These are phyloP conservation scores for Pectinophora gossypiella DNA, from an alignment of 1,140 invertebrate species.

Conservation along the genomic window DNA sequence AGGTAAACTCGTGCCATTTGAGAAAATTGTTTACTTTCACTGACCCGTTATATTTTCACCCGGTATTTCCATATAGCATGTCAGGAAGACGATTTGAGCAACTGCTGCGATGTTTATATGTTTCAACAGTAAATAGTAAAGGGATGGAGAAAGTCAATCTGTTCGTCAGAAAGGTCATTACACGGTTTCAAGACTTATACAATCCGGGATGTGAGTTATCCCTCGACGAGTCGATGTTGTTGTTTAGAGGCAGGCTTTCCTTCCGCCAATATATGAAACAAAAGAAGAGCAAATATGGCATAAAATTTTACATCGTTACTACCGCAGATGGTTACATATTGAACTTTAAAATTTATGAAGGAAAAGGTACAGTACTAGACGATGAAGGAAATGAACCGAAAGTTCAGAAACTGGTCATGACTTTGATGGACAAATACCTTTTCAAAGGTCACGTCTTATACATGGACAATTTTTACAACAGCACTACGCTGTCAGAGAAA, in stretches of 20 bases:
- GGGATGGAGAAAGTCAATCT: neutral
- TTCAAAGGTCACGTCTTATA: slow-evolving; percentile 21
- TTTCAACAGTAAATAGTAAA: neutral
- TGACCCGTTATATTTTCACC: neutral
- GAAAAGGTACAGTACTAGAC: too few species aligned
- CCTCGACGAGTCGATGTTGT: neutral
- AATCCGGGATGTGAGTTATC: neutral
- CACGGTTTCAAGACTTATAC: neutral
- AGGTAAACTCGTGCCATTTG: neutral
- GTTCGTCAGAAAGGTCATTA: neutral
- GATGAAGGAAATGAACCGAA: neutral
- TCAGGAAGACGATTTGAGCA: too few species aligned
- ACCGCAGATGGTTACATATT: neutral
- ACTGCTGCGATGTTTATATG: neutral
- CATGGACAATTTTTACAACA: slow-evolving; percentile 30
- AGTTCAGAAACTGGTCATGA: neutral
- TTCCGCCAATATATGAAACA: neutral
- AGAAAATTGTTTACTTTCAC: slow-evolving; percentile 1
- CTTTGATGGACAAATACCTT: neutral
- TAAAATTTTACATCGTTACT: too few species aligned
- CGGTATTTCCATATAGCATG: too few species aligned
- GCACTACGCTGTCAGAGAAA: slow-evolving; percentile 11
- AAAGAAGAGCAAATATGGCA: too few species aligned
- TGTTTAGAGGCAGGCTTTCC: neutral
- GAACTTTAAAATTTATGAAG: neutral